Percentiles rank a stretch among this genome's conserved stretches.
Evolutionary conservation across 2,888 invertebrate genomes (phyloP).

Genomic region (Nomada ruficornis): DNA sequence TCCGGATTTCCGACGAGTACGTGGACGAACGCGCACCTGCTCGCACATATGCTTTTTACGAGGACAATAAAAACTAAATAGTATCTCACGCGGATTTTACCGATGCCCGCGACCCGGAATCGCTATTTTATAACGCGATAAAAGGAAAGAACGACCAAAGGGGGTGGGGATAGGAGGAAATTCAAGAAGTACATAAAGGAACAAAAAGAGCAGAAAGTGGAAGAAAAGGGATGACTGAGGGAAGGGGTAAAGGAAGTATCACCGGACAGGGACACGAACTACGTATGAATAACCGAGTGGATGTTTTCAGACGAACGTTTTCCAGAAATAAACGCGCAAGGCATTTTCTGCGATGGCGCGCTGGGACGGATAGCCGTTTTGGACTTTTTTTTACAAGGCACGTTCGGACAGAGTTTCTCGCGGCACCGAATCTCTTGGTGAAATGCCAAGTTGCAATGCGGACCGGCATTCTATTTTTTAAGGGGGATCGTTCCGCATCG

Average conservation of each 20-base stretch:
- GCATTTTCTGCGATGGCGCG: conserved; percentile 62
- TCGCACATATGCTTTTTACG: conserved; percentile 70
- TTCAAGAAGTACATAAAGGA: not conserved
- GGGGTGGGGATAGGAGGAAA: not conserved
- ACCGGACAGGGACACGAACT: conserved; percentile 26
- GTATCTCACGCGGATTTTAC: conserved; percentile 62
- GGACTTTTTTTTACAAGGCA: conserved; percentile 51
- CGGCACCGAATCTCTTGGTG: conserved; percentile 45
- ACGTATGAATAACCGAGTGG: conserved; percentile 62
- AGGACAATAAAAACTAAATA: conserved; percentile 77
- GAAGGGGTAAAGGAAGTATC: not conserved
- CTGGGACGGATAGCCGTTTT: conserved; percentile 50
- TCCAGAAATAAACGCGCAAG: conserved; percentile 59
- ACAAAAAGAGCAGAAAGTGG: not conserved
- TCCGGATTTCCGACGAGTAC: conserved; percentile 51
- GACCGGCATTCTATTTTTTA: conserved; percentile 50
- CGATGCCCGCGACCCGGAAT: conserved; percentile 58
- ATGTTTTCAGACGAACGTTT: conserved; percentile 60
- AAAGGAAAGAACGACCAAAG: conserved; percentile 31
- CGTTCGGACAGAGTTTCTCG: conserved; percentile 46
- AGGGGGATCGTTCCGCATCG: conserved; percentile 25
- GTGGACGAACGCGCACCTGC: conserved; percentile 46
- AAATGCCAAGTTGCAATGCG: conserved; percentile 50
- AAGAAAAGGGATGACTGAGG: not conserved
- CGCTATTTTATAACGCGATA: conserved; percentile 59